A percentile compares a stretch with the other conserved stretches of the same genome.
Conservation (phyloP, 1,140 invertebrate species). For the Atta cephalotes region DNA sequence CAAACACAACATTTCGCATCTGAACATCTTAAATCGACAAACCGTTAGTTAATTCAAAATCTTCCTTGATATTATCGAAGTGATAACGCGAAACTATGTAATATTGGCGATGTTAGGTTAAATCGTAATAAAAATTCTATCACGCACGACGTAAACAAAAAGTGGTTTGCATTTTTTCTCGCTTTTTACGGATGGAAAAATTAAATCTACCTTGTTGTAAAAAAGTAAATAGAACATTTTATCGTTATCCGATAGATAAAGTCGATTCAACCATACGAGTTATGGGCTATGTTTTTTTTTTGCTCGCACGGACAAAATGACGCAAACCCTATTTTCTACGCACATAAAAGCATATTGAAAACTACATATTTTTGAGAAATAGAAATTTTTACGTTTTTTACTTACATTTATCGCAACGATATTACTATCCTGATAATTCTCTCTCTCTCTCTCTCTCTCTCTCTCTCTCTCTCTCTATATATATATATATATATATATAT, state of each 20-base stretch:
- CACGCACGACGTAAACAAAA: conserved; percentile 10
- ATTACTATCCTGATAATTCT: neutral
- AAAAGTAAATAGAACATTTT: conserved; percentile 44
- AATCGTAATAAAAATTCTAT: conserved; percentile 39
- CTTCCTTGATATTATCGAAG: neutral
- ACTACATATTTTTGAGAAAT: conserved; percentile 24
- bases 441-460: no score
- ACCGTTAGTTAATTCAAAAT: conserved; percentile 25
- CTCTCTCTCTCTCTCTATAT: no score
- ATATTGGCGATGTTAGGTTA: conserved; percentile 18
- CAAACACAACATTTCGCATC: conserved; percentile 16
- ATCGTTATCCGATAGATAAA: conserved; percentile 62
- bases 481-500: neutral
- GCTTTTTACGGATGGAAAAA: conserved; percentile 28
- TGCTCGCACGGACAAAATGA: neutral
- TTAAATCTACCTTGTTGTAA: conserved; percentile 46
- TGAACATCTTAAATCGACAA: conserved; percentile 21
- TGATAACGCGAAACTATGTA: conserved; percentile 12
- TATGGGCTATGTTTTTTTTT: conserved; percentile 38
- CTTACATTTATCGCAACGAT: neutral
- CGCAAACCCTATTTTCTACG: conserved; percentile 21
- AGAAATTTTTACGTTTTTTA: neutral
- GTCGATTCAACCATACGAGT: conserved; percentile 48
- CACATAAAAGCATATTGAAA: conserved; percentile 40
- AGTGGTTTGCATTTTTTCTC: conserved; percentile 37